Evolutionary conservation across 1,140 invertebrate species (phyloP), one percentile per base, ranked within the genome.

Genomic region (Dermatophagoides farinae): DNA sequence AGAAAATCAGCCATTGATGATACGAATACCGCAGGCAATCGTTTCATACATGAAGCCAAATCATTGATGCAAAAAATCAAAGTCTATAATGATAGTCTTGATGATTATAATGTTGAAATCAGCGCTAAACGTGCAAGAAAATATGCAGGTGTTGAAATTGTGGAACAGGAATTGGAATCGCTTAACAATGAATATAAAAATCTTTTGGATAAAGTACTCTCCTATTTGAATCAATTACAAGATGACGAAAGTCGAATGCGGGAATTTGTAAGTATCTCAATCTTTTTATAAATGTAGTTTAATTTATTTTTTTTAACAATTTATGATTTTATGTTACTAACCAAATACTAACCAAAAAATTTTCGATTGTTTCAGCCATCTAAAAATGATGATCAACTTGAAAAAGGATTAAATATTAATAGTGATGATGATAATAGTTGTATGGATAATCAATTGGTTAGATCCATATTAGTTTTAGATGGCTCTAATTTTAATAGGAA

Each of bases 11-110:
- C 85, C 69, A 90, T 97, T 68, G 92, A 97, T 75, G 82, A 87
- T 70, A 87, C 95, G 67, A 97, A 97, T 74, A 78, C 85, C 65
- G 85, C 87, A 70, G 92, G 92, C 66, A 91, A 89, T 69, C 80
- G 89, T 71, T 88, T 89, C 72, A 93, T 97, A 68, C 79, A 90
- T 65, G 92, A 97, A 77, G 91, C 91, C 65, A 96, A 95, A 86
- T 89, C 88, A 69, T 88, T 90, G 76, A 84, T 88, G 69, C 80
- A 82, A 68, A 77, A 82, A 68, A 82, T 93, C 70, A 82, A 85
- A 72, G 82, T 85, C 62, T 97, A 88, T 75, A 79, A 82, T 65
- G 88, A 92, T 67, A 84, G 81, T 73, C 74, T 93, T 70, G 85
- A 88, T 65, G 78, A 84, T 47, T 18, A 23, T 47, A 12, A 31